Evolutionary conservation across 2,797 vertebrate genomes (phyloP).

Genomic region (Muraenolepis orangiensis): DNA sequence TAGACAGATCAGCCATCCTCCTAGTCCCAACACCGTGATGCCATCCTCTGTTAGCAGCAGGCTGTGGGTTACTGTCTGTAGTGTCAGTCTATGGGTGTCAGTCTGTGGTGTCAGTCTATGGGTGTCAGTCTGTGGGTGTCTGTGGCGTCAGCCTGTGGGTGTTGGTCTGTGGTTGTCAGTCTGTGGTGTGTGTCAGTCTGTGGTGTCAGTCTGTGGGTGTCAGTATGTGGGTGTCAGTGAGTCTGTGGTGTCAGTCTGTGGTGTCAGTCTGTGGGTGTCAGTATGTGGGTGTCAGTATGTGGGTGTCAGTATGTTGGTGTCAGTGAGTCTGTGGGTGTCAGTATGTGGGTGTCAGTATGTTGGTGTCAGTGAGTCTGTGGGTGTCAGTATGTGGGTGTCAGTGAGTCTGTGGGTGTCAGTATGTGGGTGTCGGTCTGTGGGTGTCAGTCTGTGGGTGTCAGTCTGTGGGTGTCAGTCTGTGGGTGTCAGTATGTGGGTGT

Average conservation of each 20-base stretch:
- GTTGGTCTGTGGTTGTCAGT: neutral
- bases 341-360: no score
- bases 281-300: neutral
- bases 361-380: no score
- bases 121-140: neutral
- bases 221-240: no score
- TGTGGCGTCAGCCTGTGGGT: neutral
- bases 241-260: no score
- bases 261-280: neutral
- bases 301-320: no score
- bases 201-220: no score
- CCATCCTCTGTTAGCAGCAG: neutral
- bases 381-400: neutral
- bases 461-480: no score
- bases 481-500: no score
- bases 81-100: neutral
- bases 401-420: neutral
- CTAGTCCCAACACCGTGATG: neutral
- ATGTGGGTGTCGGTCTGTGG: no score
- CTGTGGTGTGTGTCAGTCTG: no score
- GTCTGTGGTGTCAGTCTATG: neutral
- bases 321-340: no score
- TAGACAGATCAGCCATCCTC: constrained; percentile 3
- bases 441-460: no score
- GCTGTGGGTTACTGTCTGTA: neutral